Conservation (phyloP, 2,888 invertebrate species). For the Aphodius sticticus region DNA sequence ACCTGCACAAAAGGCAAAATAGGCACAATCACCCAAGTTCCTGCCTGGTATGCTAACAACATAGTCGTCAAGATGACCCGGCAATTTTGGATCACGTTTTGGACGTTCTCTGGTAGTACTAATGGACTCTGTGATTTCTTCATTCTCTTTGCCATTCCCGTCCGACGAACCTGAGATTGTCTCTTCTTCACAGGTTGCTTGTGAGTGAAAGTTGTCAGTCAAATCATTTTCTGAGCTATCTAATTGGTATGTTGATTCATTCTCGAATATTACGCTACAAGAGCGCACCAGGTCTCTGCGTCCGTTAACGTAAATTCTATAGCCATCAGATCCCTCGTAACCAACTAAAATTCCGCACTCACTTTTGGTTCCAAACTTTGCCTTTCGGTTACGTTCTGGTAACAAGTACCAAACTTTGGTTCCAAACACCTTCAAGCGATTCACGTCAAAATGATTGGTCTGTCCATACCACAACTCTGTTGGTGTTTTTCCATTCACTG, state of each 20-base stretch:
- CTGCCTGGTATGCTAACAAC: not conserved
- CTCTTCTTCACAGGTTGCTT: not conserved
- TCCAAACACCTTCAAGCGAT: not conserved
- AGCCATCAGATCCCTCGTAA: slow-evolving; percentile 44
- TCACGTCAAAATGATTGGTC: not conserved
- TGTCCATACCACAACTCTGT: not conserved
- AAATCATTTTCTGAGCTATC: not conserved
- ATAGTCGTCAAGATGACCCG: not conserved
- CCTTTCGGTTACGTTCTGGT: not conserved
- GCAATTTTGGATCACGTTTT: not conserved
- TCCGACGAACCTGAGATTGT: not conserved
- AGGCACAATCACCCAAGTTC: not conserved
- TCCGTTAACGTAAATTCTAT: slow-evolving; percentile 40
- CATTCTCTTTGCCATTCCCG: slow-evolving; percentile 7
- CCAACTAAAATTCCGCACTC: slow-evolving; percentile 41
- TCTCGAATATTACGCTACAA: slow-evolving; percentile 18
- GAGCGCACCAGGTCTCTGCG: slow-evolving; percentile 7
- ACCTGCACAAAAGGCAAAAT: slow-evolving; percentile 11
- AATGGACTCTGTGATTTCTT: not conserved
- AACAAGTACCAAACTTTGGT: slow-evolving; percentile 7
- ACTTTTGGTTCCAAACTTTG: not conserved
- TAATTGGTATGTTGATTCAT: slow-evolving; percentile 7
- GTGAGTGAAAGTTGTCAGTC: not conserved
- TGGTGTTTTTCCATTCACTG: slow-evolving; percentile 6
- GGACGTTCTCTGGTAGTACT: not conserved